Percentiles rank a stretch among this genome's conserved stretches.
These are phyloP conservation scores for Coregonus suidteri DNA, from an alignment of 2,797 vertebrate species.

Conservation along the genomic window DNA sequence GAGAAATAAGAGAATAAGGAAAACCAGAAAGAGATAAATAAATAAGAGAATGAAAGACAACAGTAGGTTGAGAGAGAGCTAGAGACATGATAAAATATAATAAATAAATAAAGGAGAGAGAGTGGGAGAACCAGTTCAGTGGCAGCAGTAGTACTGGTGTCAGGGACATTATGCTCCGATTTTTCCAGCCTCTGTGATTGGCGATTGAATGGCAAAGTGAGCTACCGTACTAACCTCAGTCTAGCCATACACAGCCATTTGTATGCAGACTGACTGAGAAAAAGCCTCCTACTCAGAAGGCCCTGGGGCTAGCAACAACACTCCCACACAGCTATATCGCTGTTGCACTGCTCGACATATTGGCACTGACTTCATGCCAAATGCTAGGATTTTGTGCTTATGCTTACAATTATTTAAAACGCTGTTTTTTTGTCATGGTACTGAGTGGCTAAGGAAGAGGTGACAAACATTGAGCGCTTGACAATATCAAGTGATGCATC, in stretches of 20 bases:
- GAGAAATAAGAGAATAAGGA: not conserved
- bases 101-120: not conserved
- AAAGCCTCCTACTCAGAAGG: constrained; percentile 5
- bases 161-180: not conserved
- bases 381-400: not conserved
- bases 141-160: not conserved
- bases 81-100: not conserved
- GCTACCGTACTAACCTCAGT: not conserved
- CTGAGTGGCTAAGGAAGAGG: not conserved
- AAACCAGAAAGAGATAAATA: not conserved
- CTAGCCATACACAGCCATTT: not conserved
- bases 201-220: not conserved
- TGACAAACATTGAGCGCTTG: not conserved
- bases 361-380: not conserved
- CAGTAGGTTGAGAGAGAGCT: not conserved
- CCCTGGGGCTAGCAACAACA: not conserved
- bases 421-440: not conserved
- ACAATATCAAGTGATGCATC: not conserved
- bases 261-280: constrained; percentile 10
- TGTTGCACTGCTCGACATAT: not conserved
- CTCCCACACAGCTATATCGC: constrained; percentile 7
- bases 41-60: not conserved
- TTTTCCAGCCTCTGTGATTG: not conserved
- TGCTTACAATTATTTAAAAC: not conserved
- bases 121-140: constrained; percentile 9